These are phyloP conservation scores for Myopa tessellatipennis DNA, from an alignment of 2,888 invertebrate species.

Conservation along the genomic window DNA sequence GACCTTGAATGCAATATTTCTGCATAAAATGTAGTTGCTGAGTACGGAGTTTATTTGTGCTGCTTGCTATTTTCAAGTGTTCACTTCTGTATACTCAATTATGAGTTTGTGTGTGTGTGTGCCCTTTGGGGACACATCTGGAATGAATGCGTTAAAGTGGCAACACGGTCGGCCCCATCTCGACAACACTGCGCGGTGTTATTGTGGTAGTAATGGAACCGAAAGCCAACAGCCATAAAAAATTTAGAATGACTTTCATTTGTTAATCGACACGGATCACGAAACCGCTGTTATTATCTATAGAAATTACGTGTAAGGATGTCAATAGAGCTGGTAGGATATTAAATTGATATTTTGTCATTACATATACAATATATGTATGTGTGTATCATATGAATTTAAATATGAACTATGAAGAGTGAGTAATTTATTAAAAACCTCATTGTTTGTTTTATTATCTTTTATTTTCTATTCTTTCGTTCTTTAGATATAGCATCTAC, in stretches of 20 bases:
- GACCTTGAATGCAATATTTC: constrained; percentile 18
- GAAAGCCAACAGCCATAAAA: neutral
- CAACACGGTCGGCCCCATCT: neutral
- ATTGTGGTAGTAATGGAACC: neutral
- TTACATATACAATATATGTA: no score
- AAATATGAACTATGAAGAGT: no score
- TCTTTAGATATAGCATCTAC: no score
- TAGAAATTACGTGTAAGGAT: neutral
- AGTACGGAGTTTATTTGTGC: neutral
- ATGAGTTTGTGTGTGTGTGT: neutral
- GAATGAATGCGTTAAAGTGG: neutral
- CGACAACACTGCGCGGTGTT: neutral
- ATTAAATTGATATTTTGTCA: neutral
- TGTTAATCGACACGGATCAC: constrained; percentile 8
- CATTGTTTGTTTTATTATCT: no score
- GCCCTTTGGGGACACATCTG: no score
- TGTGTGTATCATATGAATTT: no score
- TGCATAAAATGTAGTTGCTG: constrained; percentile 12
- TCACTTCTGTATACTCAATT: no score
- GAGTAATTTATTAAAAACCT: no score
- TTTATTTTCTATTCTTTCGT: no score
- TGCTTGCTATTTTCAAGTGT: neutral
- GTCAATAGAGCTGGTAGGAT: neutral
- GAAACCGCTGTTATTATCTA: neutral
- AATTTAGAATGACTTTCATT: constrained; percentile 15